Base-by-base conservation (phyloP, 2,888 invertebrate genomes). In the Gibbula magus region DNA sequence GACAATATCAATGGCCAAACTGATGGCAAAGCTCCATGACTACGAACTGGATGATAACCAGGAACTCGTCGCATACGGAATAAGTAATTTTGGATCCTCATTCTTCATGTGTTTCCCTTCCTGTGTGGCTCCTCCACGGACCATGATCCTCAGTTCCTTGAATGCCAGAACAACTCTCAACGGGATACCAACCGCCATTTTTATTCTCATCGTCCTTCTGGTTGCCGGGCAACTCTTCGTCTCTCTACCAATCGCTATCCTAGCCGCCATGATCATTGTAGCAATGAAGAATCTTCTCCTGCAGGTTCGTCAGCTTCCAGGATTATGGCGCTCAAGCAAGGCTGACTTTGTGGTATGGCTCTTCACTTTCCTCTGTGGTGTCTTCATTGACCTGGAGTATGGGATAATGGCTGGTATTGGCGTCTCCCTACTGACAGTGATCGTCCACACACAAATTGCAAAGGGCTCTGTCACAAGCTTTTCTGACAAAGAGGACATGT, bases 301-400 rank as follows among this genome's bases (percentile, higher is more conserved):
- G 91, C 96, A 97, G 93, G 94, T 95, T 20, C 86, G 94, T 91
- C 95, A 96, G 74, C 93, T 97, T 0, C 92, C 93, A 22, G 94
- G 94, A 84, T 95, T 96, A 85, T 97, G 96, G 96, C 94, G 94
- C 86, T 92, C 96, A 25, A 97, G 96, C 85, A 95, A 95, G 88
- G 93, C 96, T 87, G 97, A 98, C 90, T 97, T 96, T 0, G 87
- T 95, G 16, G 88, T 89, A 10, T 91, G 91, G 90, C 53, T 91
- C 0, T 61, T 85, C 10, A 90, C 91, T 2, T 89, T 85, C 74
- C n/a, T 83, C 1, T 78, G 86, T 52, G 84, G 86, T 1, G 83
- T 89, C 10, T 74, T 91, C 5, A 81, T 88, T 1, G 89, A 89
- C 79, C 83, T 91, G 32, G 88, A 87, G 18, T 82, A 88, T 67